A percentile compares a stretch with the other conserved stretches of the same genome.
phyloP scores from a whole-genome alignment of 2,888 invertebrate species.

The Romanomermis culicivorax region DNA sequence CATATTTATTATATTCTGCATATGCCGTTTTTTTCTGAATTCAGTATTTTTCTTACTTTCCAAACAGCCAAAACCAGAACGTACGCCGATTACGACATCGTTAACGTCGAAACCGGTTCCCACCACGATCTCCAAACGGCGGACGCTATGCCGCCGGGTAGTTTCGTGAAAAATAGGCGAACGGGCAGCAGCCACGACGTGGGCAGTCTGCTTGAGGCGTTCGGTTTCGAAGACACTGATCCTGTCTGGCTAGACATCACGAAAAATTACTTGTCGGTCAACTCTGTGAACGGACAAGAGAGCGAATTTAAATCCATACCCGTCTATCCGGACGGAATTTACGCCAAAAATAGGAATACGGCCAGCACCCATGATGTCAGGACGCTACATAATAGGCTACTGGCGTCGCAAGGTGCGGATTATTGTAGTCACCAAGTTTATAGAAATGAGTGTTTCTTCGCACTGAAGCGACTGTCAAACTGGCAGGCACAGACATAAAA shows the following conservation, averaged over 20 bases:
- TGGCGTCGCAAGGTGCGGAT: neutral
- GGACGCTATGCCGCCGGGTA: neutral
- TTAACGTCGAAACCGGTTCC: neutral
- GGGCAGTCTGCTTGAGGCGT: neutral
- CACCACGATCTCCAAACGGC: neutral
- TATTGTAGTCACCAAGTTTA: too few relatives aligned
- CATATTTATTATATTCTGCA: too few relatives aligned
- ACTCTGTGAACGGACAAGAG: neutral
- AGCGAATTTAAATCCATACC: neutral
- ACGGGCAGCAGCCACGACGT: neutral
- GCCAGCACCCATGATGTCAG: neutral
- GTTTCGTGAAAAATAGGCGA: neutral
- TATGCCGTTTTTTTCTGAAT: too few relatives aligned
- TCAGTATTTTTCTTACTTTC: too few relatives aligned
- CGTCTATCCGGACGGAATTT: neutral
- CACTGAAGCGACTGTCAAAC: too few relatives aligned
- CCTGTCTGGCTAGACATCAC: neutral
- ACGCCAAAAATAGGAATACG: neutral
- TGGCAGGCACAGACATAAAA: too few relatives aligned
- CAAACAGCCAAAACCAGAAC: too few relatives aligned
- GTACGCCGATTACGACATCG: neutral
- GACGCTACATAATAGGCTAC: neutral
- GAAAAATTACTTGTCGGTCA: neutral
- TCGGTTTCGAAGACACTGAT: neutral
- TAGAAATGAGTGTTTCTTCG: too few relatives aligned